Evolutionary conservation across 1,140 invertebrate genomes (phyloP).

Genomic region (Cryptotermes secundus): DNA sequence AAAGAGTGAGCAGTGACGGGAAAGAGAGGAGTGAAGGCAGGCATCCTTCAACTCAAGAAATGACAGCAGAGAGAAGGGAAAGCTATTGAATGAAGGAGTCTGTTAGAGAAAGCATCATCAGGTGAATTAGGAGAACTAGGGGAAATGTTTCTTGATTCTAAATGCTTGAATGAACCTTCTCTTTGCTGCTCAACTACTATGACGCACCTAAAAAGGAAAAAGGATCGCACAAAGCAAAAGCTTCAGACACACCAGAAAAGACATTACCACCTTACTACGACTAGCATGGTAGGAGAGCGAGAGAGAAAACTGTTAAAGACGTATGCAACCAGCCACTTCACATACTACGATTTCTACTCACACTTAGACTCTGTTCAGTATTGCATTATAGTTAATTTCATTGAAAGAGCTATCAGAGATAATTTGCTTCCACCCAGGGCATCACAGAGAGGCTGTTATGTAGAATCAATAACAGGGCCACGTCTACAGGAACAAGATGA

Average conservation of each 20-base stretch:
- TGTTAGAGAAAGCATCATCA: conserved; percentile 8
- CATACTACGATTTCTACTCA: neutral
- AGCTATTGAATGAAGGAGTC: neutral
- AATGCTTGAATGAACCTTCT: conserved; percentile 16
- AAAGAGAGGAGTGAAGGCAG: neutral
- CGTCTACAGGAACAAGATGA: no score
- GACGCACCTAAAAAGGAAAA: neutral
- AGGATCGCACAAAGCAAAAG: neutral
- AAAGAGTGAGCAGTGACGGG: neutral
- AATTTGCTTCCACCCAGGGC: neutral
- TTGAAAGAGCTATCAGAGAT: neutral
- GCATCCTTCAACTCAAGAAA: neutral
- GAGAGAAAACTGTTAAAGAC: neutral
- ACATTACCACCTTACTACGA: conserved; percentile 10
- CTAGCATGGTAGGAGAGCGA: neutral
- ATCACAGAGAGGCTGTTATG: neutral
- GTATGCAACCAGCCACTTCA: neutral
- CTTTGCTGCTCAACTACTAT: neutral
- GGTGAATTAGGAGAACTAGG: neutral
- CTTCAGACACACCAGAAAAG: neutral
- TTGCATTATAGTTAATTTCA: neutral
- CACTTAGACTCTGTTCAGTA: neutral
- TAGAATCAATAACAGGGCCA: no score
- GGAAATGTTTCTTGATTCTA: neutral
- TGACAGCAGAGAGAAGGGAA: neutral